These are phyloP conservation scores for Dasyprocta punctata DNA, from an alignment of 2,113 vertebrate genomes.

Conservation along the genomic window DNA sequence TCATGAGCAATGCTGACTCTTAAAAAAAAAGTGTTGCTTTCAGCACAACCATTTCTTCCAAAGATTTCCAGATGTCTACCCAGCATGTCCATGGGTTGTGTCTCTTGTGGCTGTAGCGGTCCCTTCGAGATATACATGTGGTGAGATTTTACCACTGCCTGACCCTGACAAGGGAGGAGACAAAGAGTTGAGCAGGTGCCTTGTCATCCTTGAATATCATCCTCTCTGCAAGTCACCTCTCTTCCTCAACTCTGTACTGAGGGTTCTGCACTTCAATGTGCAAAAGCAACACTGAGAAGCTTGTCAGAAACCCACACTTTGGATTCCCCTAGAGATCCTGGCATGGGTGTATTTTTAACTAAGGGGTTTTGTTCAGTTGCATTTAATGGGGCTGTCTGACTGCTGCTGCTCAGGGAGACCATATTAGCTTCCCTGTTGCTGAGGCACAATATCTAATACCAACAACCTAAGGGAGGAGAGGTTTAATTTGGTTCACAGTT, in stretches of 20 bases:
- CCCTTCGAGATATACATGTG: background rate
- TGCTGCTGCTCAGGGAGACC: too few species aligned
- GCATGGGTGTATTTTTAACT: background rate
- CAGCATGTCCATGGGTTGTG: background rate
- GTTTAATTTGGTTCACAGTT: background rate
- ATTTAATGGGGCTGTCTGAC: background rate
- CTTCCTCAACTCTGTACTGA: background rate
- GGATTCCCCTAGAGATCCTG: background rate
- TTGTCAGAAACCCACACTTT: background rate
- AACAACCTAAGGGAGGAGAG: background rate
- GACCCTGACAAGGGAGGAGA: background rate
- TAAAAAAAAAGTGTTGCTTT: background rate
- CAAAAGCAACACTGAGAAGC: background rate
- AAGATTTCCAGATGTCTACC: background rate
- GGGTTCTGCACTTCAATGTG: background rate
- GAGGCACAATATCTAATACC: background rate
- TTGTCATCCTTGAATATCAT: too few species aligned
- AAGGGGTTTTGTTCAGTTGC: background rate
- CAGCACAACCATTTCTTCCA: background rate
- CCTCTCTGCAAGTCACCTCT: background rate
- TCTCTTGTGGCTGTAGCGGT: too few species aligned
- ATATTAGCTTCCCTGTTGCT: background rate
- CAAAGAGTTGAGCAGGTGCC: background rate
- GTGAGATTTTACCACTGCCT: background rate
- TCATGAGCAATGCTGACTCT: background rate